Evolutionary conservation across 2,113 vertebrate species (phyloP), one percentile per base, ranked within the genome.

Genomic region (Probosciger aterrimus): DNA sequence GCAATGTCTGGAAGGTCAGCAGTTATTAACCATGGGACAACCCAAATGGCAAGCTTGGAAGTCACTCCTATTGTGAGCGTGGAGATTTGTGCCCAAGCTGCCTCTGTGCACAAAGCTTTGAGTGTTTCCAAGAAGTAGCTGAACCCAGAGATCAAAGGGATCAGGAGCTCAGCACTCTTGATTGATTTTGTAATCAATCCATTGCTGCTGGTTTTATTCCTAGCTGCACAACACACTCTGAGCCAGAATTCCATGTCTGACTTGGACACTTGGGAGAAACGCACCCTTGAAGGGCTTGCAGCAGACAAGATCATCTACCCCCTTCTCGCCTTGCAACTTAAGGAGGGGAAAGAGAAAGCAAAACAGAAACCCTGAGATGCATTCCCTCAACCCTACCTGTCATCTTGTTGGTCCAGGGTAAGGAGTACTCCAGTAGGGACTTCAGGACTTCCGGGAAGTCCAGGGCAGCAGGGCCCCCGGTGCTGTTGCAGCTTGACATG

Each of bases 361-460:
- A 75, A 82, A 4, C 52, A 84, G 15, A 76, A 71, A 23, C 47
- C 15, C 70, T 43, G 28, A 52, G 17, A 12, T 3, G 27, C 5
- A 2, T 49, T 77, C 65, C 68, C 73, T 84, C n/a, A 23, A 15
- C 85, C 97, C 94, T 98, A 98, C 98, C 98, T 98, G 96, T 97
- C 96, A 86, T 98, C 96, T 97, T 97, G 90, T 93, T 97, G 49
- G 97, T 97, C 97, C 98, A 98, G 85, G 98, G 97, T 63, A 98
- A 97, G 39, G 98, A 98, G 69, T 98, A 98, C 50, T 99, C 99
- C 92, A 98, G 97, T 82, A 99, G 95, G 9, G 98, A 98, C 96
- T 98, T 99, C 86, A 99, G 98, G 83, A 99, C 98, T 94, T 99
- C 99, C 1, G 98, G 98, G 78, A 99, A 98, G 88, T 99, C 98